Percentiles rank a stretch among this genome's conserved stretches.
These are phyloP conservation scores for Drosophila hamatofila DNA, from an alignment of 2,888 invertebrate species.

Conservation along the genomic window DNA sequence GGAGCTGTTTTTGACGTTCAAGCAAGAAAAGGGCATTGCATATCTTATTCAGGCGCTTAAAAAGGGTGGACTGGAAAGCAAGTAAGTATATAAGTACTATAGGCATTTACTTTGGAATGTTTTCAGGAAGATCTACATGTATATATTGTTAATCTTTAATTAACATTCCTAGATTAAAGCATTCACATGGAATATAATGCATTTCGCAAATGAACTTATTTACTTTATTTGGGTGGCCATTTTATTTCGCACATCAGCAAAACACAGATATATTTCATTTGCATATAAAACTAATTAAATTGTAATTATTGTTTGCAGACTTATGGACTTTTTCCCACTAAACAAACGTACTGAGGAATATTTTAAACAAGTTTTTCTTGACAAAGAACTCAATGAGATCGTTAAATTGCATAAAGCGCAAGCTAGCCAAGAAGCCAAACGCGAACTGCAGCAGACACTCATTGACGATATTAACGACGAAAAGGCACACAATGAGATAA, in stretches of 20 bases:
- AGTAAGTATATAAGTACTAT: constrained; percentile 83
- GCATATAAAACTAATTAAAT: not conserved
- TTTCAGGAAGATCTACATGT: constrained; percentile 74
- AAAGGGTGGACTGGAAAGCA: constrained; percentile 92
- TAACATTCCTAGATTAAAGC: constrained; percentile 80
- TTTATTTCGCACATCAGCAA: constrained; percentile 66
- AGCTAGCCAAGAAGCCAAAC: constrained; percentile 93
- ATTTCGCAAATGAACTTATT: constrained; percentile 70
- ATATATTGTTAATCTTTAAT: constrained; percentile 81
- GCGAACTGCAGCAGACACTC: constrained; percentile 92
- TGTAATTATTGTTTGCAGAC: constrained; percentile 85
- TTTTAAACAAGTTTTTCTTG: constrained; percentile 92
- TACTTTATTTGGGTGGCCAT: constrained; percentile 78
- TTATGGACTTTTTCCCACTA: constrained; percentile 97
- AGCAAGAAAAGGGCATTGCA: constrained; percentile 94
- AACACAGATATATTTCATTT: not conserved
- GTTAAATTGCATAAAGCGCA: constrained; percentile 93
- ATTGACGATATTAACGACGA: constrained; percentile 95
- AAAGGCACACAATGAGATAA: constrained; percentile 93
- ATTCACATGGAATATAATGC: constrained; percentile 67
- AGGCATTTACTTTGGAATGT: constrained; percentile 44
- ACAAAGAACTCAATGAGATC: constrained; percentile 92
- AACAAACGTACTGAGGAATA: constrained; percentile 97
- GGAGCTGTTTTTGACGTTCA: constrained; percentile 96
- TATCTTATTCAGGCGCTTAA: constrained; percentile 94